phyloP scores from a whole-genome alignment of 2,113 vertebrate species.

The Actenoides lindsayi region DNA sequence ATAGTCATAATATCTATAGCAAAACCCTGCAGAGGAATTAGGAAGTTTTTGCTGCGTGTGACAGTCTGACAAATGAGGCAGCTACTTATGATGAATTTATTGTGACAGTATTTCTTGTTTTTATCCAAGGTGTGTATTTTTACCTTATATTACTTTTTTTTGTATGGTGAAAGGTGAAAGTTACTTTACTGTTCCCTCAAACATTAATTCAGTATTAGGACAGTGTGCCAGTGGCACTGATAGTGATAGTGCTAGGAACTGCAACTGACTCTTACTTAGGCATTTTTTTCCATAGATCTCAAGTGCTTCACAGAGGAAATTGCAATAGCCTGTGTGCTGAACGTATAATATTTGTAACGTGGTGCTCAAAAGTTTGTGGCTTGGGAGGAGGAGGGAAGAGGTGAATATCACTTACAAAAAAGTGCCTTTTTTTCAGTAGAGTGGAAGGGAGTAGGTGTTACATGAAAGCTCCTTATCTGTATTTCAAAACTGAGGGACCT shows the following conservation, averaged over 20 bases:
- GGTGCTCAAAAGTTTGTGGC: neutral
- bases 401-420: neutral
- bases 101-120: neutral
- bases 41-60: neutral
- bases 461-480: neutral
- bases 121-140: neutral
- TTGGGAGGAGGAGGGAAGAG: neutral
- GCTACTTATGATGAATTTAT: neutral
- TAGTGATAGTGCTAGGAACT: neutral
- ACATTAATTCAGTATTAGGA: neutral
- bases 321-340: neutral
- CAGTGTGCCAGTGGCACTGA: neutral
- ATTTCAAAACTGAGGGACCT: neutral
- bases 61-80: neutral
- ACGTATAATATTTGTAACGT: neutral
- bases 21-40: neutral
- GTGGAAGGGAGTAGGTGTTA: neutral
- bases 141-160: neutral
- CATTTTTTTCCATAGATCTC: neutral
- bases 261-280: neutral
- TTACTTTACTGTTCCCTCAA: neutral
- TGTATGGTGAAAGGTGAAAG: neutral
- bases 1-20: neutral
- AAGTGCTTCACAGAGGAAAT: neutral
- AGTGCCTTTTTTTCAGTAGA: neutral